Evolutionary conservation across 1,140 invertebrate species (phyloP), one percentile per base, ranked within the genome.

Genomic region (Piezodorus guildinii): DNA sequence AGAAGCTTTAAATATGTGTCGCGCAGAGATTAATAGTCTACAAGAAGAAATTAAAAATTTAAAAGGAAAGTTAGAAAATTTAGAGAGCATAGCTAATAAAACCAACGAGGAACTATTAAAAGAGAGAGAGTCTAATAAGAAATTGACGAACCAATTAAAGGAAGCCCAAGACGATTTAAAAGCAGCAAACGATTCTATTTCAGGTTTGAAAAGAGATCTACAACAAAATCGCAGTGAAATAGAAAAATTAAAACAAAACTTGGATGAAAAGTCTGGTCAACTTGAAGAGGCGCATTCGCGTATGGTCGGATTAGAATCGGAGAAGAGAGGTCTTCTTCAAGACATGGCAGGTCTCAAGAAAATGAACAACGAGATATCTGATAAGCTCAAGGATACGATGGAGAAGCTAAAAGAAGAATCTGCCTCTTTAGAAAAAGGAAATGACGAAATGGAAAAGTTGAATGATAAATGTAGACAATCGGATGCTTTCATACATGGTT

Each of bases 21-120:
- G 17, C 14, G 30, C 25, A 5, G 58, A 60, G 16, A 17, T 4
- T 1, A 43, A 39, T 15, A 39, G 6, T 5, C 8, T 60, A 16
- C 43, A 60, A 60, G 58, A 64, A 10, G 54, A 64, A 44, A 6
- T 64, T 16, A 43, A 39, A 4, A 58, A 43, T 59, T 14, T 25
- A 25, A 59, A 59, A 45, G 17, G 3, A 4, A 43, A 59, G n/a
- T 16, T 64, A 15, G 39, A 59, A 19, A 60, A 43, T 59, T 17
- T 44, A 17, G 0, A 60, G 12, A 14, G 5, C 3, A 23, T 60
- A 39, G 16, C 21, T 6, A n/a, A 17, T 4, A 43, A 60, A 60
- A n/a, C 21, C 1, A 16, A 43, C 1, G 4, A 43, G 4, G 25
- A 60, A 60, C 17, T 60, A 5, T 39, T 39, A n/a, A 44, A 44